These are phyloP conservation scores for Cheilosia vernalis DNA, from an alignment of 2,888 invertebrate species.

Conservation along the genomic window DNA sequence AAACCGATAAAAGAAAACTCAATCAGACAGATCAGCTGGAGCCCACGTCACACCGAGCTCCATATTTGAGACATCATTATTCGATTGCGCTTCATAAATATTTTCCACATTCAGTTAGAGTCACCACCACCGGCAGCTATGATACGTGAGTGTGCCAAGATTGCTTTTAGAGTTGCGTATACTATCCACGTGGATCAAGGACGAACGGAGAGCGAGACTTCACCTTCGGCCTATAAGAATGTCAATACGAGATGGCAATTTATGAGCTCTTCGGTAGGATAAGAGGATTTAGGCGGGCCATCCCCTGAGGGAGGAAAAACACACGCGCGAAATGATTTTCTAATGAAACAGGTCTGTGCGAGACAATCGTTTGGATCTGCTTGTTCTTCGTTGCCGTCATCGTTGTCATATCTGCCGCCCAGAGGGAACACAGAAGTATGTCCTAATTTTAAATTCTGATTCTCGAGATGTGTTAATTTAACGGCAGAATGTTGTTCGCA, in stretches of 20 bases:
- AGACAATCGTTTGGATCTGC: constrained; percentile 20
- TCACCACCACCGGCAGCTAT: neutral
- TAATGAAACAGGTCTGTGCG: constrained; percentile 42
- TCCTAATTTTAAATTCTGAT: constrained; percentile 48
- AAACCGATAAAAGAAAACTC: constrained; percentile 40
- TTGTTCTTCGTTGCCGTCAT: neutral
- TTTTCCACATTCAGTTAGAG: constrained; percentile 26
- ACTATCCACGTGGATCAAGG: constrained; percentile 32
- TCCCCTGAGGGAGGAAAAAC: constrained; percentile 7
- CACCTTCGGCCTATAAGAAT: constrained; percentile 1
- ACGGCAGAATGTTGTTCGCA: constrained; percentile 37
- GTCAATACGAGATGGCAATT: constrained; percentile 61
- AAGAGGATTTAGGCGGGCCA: constrained; percentile 44
- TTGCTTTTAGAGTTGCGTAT: constrained; percentile 13
- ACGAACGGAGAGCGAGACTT: constrained; percentile 3
- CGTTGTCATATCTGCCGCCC: neutral
- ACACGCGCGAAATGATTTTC: constrained; percentile 49
- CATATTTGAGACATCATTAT: constrained; percentile 63
- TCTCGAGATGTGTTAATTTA: constrained; percentile 51
- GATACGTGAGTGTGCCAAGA: constrained; percentile 26
- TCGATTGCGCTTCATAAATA: constrained; percentile 70
- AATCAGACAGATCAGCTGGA: constrained; percentile 58
- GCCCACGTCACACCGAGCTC: constrained; percentile 30
- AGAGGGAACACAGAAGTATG: constrained; percentile 10
- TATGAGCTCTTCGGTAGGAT: constrained; percentile 45